Evolutionary conservation across 2,888 invertebrate species (phyloP), one percentile per base, ranked within the genome.

Genomic region (Sericinus montela): DNA sequence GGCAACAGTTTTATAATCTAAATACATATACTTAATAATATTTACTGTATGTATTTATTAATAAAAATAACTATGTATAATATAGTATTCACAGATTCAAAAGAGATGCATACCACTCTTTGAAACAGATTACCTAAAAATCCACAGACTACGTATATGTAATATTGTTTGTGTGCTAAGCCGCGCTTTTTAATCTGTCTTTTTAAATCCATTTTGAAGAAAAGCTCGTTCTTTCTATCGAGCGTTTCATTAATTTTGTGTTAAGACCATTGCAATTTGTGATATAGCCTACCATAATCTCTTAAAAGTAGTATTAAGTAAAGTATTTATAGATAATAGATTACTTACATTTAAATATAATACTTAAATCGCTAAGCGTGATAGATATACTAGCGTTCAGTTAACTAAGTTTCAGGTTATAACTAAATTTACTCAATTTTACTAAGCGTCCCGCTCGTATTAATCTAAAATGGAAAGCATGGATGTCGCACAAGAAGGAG

Each of bases 401-500:
- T 40, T 19, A 28, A 43, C 48, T 29, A 42, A 69, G 70, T 80
- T 81, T 62, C 75, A 85, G 84, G 84, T 84, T 86, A 85, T 81
- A 73, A 57, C 37, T 29, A 40, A 45, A 15, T 45, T 60, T 59
- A 53, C 59, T 65, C 58, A 57, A 63, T 72, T 63, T 67, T 65
- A 67, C 52, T 51, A 57, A 64, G 66, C 71, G 73, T 71, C 63
- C 58, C 56, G 51, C 51, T 59, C 58, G 56, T 63, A 64, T 59
- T 55, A 53, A 53, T 63, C 65, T 62, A 70, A 72, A 79, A 89
- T 89, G 89, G 89, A 89, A 75, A 88, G 77, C 65, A 89, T 89
- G 89, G 89, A 89, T 58, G 84, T 88, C 52, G 86, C 85, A 52
- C 83, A 77, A 70, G 85, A 86, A 67, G 76, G 85, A 50, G 70